Evolutionary conservation across 2,888 invertebrate genomes (phyloP).

Genomic region (Timema cristinae): DNA sequence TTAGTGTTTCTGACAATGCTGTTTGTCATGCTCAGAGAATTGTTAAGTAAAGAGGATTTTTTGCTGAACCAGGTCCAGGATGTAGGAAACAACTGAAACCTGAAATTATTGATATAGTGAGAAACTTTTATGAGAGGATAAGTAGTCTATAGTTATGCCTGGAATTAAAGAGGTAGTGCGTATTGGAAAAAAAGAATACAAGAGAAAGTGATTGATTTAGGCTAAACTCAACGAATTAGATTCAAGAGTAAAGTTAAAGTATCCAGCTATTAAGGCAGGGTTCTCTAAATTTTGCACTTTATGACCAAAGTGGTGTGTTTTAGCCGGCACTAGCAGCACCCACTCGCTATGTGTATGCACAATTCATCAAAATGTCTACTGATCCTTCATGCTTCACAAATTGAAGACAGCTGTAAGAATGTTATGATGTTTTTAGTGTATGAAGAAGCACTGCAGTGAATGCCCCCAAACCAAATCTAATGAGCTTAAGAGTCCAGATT

Average conservation of each 20-base stretch:
- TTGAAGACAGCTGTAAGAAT: not conserved
- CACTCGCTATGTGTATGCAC: conserved; percentile 3
- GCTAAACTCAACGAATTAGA: too few relatives aligned
- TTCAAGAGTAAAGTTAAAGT: too few relatives aligned
- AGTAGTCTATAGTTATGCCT: too few relatives aligned
- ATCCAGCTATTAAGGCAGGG: not conserved
- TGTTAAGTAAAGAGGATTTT: conserved; percentile 2
- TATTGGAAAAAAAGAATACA: too few relatives aligned
- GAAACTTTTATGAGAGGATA: too few relatives aligned
- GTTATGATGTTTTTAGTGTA: not conserved
- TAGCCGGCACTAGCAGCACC: conserved; percentile 8
- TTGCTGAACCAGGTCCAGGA: not conserved
- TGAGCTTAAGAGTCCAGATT: not conserved
- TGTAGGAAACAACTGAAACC: not conserved
- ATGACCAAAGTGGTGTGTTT: not conserved
- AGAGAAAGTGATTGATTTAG: too few relatives aligned
- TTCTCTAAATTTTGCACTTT: not conserved
- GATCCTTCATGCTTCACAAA: not conserved
- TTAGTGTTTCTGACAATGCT: not conserved
- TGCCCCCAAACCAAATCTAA: not conserved
- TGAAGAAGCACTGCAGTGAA: not conserved
- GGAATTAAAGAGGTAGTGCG: too few relatives aligned
- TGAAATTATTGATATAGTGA: too few relatives aligned
- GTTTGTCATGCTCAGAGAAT: conserved; percentile 14
- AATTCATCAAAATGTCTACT: conserved; percentile 4